Percentiles rank a stretch among this genome's conserved stretches.
phyloP scores from a whole-genome alignment of 1,140 invertebrate genomes.

The Neodiprion virginianus region DNA sequence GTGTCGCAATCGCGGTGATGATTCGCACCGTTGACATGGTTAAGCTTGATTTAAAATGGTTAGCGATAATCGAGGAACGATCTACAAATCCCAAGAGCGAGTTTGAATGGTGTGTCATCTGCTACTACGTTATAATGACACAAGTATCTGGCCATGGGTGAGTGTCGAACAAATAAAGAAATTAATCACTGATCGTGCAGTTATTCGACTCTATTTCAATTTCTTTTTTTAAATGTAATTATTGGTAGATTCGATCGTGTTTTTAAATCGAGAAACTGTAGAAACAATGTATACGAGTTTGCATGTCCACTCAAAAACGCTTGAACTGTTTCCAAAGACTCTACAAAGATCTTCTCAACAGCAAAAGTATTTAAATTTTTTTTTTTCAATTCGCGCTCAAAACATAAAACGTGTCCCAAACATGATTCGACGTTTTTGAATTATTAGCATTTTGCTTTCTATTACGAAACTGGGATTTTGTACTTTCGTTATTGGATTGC shows the following conservation, averaged over 20 bases:
- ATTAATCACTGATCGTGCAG: not conserved
- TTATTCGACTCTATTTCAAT: not conserved
- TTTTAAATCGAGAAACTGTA: no score
- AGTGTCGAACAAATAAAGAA: not conserved
- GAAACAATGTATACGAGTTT: not conserved
- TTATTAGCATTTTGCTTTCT: no score
- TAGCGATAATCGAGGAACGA: not conserved
- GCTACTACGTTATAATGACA: not conserved
- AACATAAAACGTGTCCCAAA: no score
- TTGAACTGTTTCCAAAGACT: not conserved
- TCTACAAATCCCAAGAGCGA: not conserved
- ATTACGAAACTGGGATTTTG: no score
- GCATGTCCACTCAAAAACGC: no score
- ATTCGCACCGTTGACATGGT: not conserved
- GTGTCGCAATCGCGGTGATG: not conserved
- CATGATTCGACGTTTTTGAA: no score
- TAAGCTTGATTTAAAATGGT: not conserved
- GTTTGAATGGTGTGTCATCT: not conserved
- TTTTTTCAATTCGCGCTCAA: no score
- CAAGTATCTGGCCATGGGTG: slow-evolving; percentile 4
- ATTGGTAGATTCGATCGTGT: no score
- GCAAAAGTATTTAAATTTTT: no score
- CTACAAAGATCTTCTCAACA: no score
- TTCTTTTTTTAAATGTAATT: no score
- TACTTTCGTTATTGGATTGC: no score